Conservation (phyloP, 2,797 vertebrate species). For the Scomberomorus guttatus region DNA sequence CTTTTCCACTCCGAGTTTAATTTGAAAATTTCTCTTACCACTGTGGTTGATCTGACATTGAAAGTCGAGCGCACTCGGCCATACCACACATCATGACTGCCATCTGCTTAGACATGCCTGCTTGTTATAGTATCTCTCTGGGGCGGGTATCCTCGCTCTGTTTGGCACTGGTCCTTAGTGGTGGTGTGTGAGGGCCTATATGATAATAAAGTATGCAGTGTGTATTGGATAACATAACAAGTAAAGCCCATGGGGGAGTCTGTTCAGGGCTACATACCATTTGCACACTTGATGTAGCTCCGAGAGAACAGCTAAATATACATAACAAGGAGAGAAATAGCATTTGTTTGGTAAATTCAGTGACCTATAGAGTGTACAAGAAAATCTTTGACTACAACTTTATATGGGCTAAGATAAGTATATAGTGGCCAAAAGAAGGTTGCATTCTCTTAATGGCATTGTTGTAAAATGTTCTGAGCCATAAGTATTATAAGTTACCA, state of each 20-base stretch:
- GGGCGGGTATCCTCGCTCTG: slow-evolving; percentile 46
- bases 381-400: background rate
- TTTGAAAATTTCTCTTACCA: slow-evolving; percentile 42
- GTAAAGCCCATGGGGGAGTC: slow-evolving; percentile 30
- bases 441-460: slow-evolving; percentile 30
- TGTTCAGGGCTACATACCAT: slow-evolving; percentile 31
- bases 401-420: slow-evolving; percentile 8
- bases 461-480: slow-evolving; percentile 49
- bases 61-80: slow-evolving; percentile 53
- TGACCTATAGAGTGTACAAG: background rate
- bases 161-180: slow-evolving; percentile 52
- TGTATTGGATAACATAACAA: slow-evolving; percentile 38
- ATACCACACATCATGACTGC: slow-evolving; percentile 55
- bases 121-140: slow-evolving; percentile 55
- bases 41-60: slow-evolving; percentile 47
- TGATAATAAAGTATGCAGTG: slow-evolving; percentile 49
- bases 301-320: slow-evolving; percentile 16
- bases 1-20: slow-evolving; percentile 49
- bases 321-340: slow-evolving; percentile 6
- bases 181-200: slow-evolving; percentile 34
- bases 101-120: slow-evolving; percentile 63
- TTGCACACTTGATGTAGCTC: slow-evolving; percentile 13
- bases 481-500: slow-evolving; percentile 38
- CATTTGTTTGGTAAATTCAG: background rate
- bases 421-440: slow-evolving; percentile 21